Percentiles rank a stretch among this genome's conserved stretches.
Conservation (phyloP, 2,113 vertebrate genomes). For the Rynchops niger region DNA sequence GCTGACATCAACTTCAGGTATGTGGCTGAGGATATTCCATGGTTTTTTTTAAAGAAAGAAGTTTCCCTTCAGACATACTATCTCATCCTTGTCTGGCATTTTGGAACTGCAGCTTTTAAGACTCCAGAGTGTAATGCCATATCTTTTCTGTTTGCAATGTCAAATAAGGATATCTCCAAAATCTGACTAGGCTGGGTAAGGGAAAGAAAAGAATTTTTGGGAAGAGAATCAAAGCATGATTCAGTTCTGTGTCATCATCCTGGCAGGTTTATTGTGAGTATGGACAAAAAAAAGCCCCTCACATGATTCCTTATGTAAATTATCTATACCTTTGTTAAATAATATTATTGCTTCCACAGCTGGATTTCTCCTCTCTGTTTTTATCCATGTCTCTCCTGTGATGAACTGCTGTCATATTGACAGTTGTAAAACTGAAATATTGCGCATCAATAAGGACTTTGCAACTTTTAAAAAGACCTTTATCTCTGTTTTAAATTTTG, state of each 20-base stretch:
- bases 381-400: not conserved
- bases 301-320: not conserved
- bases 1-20: not conserved
- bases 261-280: not conserved
- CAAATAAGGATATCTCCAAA: not conserved
- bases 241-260: not conserved
- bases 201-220: not conserved
- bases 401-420: not conserved
- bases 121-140: not conserved
- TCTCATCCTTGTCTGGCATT: not conserved
- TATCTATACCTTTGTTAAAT: not conserved
- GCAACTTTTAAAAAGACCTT: not conserved
- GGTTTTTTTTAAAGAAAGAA: accelerated
- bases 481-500: not conserved
- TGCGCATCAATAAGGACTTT: not conserved
- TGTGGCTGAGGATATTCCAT: not conserved
- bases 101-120: not conserved
- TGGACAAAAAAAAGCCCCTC: not conserved
- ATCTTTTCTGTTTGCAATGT: not conserved
- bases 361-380: not conserved
- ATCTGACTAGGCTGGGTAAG: not conserved
- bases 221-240: not conserved
- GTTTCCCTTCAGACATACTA: not conserved
- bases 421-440: not conserved
- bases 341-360: not conserved